These are phyloP conservation scores for Cichladusa arquata DNA, from an alignment of 2,113 vertebrate genomes.

Conservation along the genomic window DNA sequence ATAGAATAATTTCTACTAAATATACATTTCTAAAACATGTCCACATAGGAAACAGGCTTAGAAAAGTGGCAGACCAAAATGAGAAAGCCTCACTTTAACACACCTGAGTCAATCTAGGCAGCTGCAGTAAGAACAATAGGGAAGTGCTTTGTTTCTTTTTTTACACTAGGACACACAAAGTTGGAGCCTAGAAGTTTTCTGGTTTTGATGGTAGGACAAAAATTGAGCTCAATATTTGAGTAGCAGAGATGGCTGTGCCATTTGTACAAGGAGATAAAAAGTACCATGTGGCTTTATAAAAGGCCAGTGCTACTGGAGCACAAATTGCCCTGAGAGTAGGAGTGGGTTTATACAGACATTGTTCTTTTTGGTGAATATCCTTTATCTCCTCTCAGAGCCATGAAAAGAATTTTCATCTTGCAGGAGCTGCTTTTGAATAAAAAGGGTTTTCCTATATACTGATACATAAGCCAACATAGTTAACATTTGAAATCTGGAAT, in stretches of 20 bases:
- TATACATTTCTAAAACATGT: background rate
- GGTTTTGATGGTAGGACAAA: background rate
- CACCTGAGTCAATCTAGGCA: background rate
- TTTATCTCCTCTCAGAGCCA: background rate
- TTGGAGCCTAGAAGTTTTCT: background rate
- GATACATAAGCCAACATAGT: background rate
- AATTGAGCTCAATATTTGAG: background rate
- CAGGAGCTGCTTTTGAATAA: background rate
- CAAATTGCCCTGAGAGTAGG: background rate
- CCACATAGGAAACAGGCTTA: background rate
- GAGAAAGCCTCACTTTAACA: background rate
- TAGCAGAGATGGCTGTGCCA: background rate
- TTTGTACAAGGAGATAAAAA: background rate
- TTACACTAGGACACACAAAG: background rate
- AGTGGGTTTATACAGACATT: background rate
- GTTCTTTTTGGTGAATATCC: background rate
- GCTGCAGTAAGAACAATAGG: background rate
- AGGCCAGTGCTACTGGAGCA: background rate
- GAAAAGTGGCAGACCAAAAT: background rate
- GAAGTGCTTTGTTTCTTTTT: background rate
- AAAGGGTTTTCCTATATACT: background rate
- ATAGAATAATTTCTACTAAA: background rate
- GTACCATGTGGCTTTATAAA: background rate
- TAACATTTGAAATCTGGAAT: background rate
- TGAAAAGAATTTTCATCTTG: background rate